A percentile compares a stretch with the other conserved stretches of the same genome.
Evolutionary conservation across 2,797 vertebrate genomes (phyloP).

Genomic region (Coracias cyanogaster): DNA sequence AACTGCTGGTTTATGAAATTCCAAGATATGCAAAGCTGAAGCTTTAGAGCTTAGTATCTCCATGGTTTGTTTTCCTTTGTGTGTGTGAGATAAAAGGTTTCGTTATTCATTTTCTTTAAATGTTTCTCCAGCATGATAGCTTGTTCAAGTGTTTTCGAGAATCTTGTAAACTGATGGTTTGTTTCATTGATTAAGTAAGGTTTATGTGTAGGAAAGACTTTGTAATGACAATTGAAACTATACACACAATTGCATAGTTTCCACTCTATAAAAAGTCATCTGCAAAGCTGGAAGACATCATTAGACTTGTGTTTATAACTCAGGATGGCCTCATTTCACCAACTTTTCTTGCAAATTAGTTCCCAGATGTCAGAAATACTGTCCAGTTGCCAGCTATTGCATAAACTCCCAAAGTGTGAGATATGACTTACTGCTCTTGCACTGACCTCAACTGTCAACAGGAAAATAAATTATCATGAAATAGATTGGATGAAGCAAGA

Average conservation of each 20-base stretch:
- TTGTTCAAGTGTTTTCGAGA: background rate
- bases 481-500: slow-evolving; percentile 25
- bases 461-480: slow-evolving; percentile 39
- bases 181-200: slow-evolving; percentile 34
- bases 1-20: background rate
- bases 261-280: slow-evolving; percentile 43
- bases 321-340: slow-evolving; percentile 56
- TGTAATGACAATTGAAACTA: slow-evolving; percentile 39
- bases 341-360: slow-evolving; percentile 54
- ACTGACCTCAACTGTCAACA: slow-evolving; percentile 56
- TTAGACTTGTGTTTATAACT: slow-evolving; percentile 62
- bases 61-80: background rate
- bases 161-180: slow-evolving; percentile 10
- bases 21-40: background rate
- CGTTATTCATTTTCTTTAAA: background rate
- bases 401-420: slow-evolving; percentile 53
- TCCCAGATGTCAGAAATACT: slow-evolving; percentile 60
- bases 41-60: background rate
- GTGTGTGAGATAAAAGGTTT: background rate
- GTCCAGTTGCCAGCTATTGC: slow-evolving; percentile 52
- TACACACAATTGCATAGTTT: slow-evolving; percentile 43
- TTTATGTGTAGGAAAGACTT: slow-evolving; percentile 39
- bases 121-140: background rate
- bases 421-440: slow-evolving; percentile 42
- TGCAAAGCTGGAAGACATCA: slow-evolving; percentile 57